Conservation (phyloP, 2,888 invertebrate genomes). For the Campopleginae sp. region DNA sequence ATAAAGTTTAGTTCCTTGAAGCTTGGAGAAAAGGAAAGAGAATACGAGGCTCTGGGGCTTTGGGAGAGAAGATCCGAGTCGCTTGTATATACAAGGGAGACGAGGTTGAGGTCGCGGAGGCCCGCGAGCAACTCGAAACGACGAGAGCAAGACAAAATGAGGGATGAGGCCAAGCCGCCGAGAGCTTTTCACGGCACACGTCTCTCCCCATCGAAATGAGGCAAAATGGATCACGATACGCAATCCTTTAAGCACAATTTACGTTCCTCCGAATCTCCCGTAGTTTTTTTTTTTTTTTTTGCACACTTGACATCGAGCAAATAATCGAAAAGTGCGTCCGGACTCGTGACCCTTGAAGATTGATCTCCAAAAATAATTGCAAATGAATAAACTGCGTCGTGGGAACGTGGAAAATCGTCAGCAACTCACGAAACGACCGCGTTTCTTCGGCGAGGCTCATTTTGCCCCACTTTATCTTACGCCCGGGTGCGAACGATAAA, state of each 20-base stretch:
- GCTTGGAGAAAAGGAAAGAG: slow-evolving; percentile 37
- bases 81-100: slow-evolving; percentile 34
- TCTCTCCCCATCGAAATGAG: slow-evolving; percentile 10
- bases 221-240: slow-evolving; percentile 28
- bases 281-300: neutral
- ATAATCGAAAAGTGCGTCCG: neutral
- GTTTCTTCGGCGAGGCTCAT: neutral
- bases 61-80: slow-evolving; percentile 18
- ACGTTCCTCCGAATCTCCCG: neutral
- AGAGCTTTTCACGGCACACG: slow-evolving; percentile 50
- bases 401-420: neutral
- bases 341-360: no score
- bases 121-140: slow-evolving; percentile 49
- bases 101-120: slow-evolving; percentile 42
- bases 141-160: slow-evolving; percentile 46
- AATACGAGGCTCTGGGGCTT: slow-evolving; percentile 39
- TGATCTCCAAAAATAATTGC: no score
- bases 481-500: slow-evolving; percentile 50
- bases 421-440: neutral
- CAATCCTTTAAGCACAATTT: neutral
- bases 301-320: neutral
- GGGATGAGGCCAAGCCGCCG: slow-evolving; percentile 63
- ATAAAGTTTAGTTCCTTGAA: slow-evolving; percentile 64
- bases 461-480: slow-evolving; percentile 35
- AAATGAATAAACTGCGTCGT: neutral